A percentile compares a stretch with the other conserved stretches of the same genome.
phyloP scores from a whole-genome alignment of 2,113 vertebrate species.

The Ameiurus melas region DNA sequence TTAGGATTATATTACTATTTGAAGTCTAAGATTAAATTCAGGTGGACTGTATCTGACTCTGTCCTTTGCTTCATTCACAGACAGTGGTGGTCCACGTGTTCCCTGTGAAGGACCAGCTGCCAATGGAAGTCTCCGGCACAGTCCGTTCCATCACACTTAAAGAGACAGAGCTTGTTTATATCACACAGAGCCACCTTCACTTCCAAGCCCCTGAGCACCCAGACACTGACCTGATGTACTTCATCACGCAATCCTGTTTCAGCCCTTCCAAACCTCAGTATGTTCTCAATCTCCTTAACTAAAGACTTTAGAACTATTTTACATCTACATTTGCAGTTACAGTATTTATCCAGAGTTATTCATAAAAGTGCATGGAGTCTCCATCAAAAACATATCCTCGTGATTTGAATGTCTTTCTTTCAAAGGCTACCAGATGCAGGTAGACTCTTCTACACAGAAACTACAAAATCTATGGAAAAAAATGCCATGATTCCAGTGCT shows the following conservation, averaged over 20 bases:
- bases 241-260: constrained; percentile 73
- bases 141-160: constrained; percentile 68
- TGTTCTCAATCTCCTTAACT: constrained; percentile 1
- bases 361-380: neutral
- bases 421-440: constrained; percentile 72
- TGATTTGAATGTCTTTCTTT: constrained; percentile 3
- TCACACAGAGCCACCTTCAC: constrained; percentile 71
- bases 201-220: constrained; percentile 74
- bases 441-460: constrained; percentile 77
- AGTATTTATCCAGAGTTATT: neutral
- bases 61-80: constrained; percentile 48
- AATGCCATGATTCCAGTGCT: constrained; percentile 69
- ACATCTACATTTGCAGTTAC: neutral
- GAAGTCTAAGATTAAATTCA: neutral
- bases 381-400: neutral
- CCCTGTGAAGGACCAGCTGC: constrained; percentile 75
- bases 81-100: constrained; percentile 70
- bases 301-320: neutral
- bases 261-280: constrained; percentile 67
- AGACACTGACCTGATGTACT: constrained; percentile 71
- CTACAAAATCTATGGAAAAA: constrained; percentile 65
- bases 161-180: constrained; percentile 73
- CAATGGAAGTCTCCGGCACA: constrained; percentile 66
- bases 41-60: neutral
- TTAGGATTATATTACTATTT: neutral